Base-by-base conservation (phyloP, 2,113 vertebrate species). In the Protomyctophum bolini region DNA sequence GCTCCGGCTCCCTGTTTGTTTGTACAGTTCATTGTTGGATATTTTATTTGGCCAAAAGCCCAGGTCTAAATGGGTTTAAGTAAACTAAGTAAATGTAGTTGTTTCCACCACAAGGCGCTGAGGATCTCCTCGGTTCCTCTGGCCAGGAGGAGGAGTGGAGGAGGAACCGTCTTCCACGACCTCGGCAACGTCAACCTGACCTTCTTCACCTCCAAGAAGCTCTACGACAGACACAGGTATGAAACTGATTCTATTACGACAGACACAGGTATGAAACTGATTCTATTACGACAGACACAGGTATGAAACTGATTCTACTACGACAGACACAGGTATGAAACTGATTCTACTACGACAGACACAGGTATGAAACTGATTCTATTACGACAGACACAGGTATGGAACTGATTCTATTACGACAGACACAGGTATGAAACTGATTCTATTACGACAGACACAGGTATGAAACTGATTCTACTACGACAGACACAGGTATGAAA, bases 131-230 rank as follows among this genome's bases (percentile, higher is more conserved):
- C 90, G 0, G 80, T 98, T 66, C 91, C 92, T 9, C 76, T 99
- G 67, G 96, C 97, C 15, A 93, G 98, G 58, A 92, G 97, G 66
- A 94, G 91, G 55, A 99, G 98, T n/a, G 98, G 98, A 1, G 98
- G 98, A 21, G 97, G 98, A 1, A 91, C 98, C 0, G 98, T 99
- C 46, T 99, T 94, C 86, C 98, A 99, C 6, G 97, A 99, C 70
- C 83, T 95, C n/a, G 98, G 98, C 8, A 99, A 99, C 85, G 92
- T 99, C 74, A 99, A 99, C 82, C 61, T 98, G 83, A 97, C 97
- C 56, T 99, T 99, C 88, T 99, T 99, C 77, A 91, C 95, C 52
- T 93, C 91, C n/a, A 96, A 89, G 83, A 94, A 92, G 70, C 92
- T 86, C 10, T 98, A 98, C 0, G 89, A 98, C 81, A 90, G 97